Percentiles rank a stretch among this genome's conserved stretches.
Conservation (phyloP, 1,140 invertebrate genomes). For the Heterodera carotae region DNA sequence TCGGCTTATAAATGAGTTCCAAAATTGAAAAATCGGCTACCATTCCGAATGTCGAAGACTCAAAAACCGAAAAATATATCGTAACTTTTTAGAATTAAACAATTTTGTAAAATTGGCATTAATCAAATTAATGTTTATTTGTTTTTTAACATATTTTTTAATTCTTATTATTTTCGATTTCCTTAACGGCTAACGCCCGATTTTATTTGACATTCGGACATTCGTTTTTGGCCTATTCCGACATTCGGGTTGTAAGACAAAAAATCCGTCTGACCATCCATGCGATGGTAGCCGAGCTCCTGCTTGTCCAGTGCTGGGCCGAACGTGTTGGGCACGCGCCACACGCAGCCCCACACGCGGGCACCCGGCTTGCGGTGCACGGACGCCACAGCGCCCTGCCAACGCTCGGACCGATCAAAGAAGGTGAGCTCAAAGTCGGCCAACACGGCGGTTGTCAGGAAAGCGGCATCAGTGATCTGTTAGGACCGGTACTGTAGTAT, state of each 20-base stretch:
- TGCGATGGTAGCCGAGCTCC: conserved; percentile 53
- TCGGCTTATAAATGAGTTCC: too few relatives aligned
- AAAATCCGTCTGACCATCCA: conserved; percentile 47
- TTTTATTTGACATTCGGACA: too few relatives aligned
- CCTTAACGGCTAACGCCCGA: too few relatives aligned
- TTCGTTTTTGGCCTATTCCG: not conserved
- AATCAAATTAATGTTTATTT: too few relatives aligned
- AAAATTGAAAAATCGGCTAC: conserved; percentile 19
- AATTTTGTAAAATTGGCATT: too few relatives aligned
- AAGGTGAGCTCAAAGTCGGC: conserved; percentile 45
- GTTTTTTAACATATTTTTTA: too few relatives aligned
- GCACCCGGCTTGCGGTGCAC: conserved; percentile 38
- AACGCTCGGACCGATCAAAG: conserved; percentile 45
- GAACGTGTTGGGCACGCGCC: conserved; percentile 55
- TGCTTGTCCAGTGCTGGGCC: conserved; percentile 52
- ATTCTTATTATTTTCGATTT: too few relatives aligned
- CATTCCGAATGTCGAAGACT: too few relatives aligned
- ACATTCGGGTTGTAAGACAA: conserved; percentile 4
- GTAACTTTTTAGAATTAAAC: too few relatives aligned
- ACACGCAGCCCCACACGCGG: conserved; percentile 49
- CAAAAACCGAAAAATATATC: too few relatives aligned
- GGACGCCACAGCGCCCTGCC: conserved; percentile 57
- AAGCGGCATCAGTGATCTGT: conserved; percentile 49
- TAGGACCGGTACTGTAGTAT: too few relatives aligned
- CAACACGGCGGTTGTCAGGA: conserved; percentile 37